Conservation (phyloP, 92 coral and sea anemone species). For the Siderastrea siderea region DNA sequence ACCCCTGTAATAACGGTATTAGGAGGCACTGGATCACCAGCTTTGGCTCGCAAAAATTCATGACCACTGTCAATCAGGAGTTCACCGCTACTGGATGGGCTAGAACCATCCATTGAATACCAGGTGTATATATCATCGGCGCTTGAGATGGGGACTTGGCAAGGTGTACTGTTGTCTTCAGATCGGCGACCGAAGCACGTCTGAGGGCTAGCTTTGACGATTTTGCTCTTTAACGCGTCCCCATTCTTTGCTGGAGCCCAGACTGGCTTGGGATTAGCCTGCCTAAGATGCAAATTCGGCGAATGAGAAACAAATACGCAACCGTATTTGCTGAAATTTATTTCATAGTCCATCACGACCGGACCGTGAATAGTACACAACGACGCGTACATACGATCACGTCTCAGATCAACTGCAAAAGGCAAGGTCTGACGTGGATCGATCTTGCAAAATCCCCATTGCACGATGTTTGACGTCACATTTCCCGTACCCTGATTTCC, state of each 20-base stretch:
- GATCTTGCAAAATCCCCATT: neutral
- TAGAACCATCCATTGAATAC: neutral
- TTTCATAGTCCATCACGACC: neutral
- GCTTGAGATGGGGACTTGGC: neutral
- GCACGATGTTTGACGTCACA: neutral
- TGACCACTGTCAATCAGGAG: neutral
- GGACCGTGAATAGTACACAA: neutral
- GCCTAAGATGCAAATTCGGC: neutral
- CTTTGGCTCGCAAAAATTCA: neutral
- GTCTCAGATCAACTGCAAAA: neutral
- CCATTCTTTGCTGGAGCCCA: neutral
- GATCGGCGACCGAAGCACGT: neutral
- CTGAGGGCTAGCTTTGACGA: neutral
- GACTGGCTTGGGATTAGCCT: constrained; percentile 2
- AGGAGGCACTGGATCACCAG: neutral
- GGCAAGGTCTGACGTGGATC: neutral
- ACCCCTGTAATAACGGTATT: neutral
- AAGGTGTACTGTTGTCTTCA: neutral
- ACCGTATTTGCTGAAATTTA: neutral
- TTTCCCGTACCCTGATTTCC: no score
- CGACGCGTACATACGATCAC: neutral
- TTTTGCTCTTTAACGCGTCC: no score
- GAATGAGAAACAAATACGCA: neutral
- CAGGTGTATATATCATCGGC: neutral
- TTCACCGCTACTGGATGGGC: neutral